Base-by-base conservation (phyloP, 2,888 invertebrate species). In the Erebia aethiops region DNA sequence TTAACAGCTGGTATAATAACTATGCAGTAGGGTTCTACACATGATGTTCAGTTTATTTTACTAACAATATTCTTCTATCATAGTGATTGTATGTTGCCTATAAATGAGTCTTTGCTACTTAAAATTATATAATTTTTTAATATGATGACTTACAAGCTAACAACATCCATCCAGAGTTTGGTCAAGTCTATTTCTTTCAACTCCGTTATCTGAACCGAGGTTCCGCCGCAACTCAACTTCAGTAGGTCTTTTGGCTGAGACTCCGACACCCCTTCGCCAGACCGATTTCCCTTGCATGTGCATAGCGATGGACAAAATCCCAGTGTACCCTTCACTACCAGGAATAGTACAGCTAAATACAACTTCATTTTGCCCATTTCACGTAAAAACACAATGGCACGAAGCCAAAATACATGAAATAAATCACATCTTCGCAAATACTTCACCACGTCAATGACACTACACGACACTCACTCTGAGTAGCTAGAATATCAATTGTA, bases 181-280 rank as follows among this genome's bases (percentile, higher is more conserved):
- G 94, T 93, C 71, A 96, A 85, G 82, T 96, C 94, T 76, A 96
- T 91, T 82, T 95, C 95, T 76, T 95, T 95, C 49, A 95, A 85
- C 80, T 95, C 95, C 41, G 92, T 92, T 73, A 96, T 94, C 75
- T 94, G 94, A 71, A 94, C 91, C 35, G 95, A 93, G 67, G 85
- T 88, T 68, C 95, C 95, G 3, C 95, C 95, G 82, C 96, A 96
- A 82, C 94, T 95, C 70, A 96, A 90, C 84, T 94, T 94, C 69
- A 95, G 81, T 80, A 94, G 94, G 75, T 95, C 95, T 0, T 94
- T 94, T 4, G 94, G 92, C 73, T 89, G 89, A 73, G 94, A 94
- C 62, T 94, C 94, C 67, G 91, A 85, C 72, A 87, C 86, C 70
- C 93, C 93, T 74, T 94, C 94, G 43, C 88, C 87, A 61, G 92